These are phyloP conservation scores for Vulpes ferrilata DNA, from an alignment of 2,113 vertebrate genomes.

Conservation along the genomic window DNA sequence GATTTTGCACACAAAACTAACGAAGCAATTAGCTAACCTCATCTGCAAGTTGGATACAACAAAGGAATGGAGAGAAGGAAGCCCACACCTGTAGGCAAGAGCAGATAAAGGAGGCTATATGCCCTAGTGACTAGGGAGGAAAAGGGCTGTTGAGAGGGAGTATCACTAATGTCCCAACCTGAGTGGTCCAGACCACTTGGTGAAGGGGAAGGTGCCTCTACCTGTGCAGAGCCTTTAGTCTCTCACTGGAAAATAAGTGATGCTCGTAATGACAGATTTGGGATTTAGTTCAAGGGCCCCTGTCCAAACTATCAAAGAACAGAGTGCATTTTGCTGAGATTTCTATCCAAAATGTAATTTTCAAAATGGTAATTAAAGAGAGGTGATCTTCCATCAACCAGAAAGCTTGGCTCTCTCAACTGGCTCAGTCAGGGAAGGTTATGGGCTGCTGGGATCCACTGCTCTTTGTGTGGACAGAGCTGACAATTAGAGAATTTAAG, in stretches of 20 bases:
- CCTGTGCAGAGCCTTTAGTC: fast-evolving
- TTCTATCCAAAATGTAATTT: constrained; percentile 10
- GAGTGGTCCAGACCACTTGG: fast-evolving
- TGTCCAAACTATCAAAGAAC: not conserved
- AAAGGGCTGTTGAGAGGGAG: not conserved
- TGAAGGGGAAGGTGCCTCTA: fast-evolving
- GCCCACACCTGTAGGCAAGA: not conserved
- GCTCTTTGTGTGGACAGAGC: not conserved
- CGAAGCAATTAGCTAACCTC: no score
- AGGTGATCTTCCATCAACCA: not conserved
- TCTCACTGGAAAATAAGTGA: not conserved
- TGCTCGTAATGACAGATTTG: not conserved
- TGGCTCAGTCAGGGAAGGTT: not conserved
- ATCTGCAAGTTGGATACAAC: not conserved
- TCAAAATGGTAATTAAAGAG: constrained; percentile 15
- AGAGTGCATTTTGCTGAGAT: not conserved
- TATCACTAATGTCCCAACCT: fast-evolving
- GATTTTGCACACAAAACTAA: not conserved
- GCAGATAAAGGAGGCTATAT: not conserved
- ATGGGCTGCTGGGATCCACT: not conserved
- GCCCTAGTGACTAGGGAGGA: not conserved
- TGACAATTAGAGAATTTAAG: constrained; percentile 7
- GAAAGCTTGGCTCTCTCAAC: constrained; percentile 9
- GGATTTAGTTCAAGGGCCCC: not conserved
- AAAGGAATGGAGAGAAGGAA: not conserved